Evolutionary conservation across 2,888 invertebrate species (phyloP).

Genomic region (Aspidapion aeneum): DNA sequence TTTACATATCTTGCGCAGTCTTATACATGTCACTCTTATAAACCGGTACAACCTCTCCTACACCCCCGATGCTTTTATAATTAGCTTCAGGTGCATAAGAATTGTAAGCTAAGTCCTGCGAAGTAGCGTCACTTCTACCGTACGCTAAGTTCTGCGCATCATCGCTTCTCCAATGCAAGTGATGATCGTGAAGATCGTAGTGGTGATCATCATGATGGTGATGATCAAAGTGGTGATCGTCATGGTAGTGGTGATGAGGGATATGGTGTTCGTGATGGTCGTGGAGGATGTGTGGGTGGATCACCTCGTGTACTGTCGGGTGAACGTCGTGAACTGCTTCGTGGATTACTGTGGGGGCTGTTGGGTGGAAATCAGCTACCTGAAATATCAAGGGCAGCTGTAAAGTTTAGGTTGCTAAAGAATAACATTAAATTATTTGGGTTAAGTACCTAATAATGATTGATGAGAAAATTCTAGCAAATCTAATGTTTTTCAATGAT

Average conservation of each 20-base stretch:
- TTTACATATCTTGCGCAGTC: neutral
- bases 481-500: no score
- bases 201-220: conserved; percentile 59
- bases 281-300: conserved; percentile 20
- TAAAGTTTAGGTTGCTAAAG: conserved; percentile 14
- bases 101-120: conserved; percentile 61
- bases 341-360: conserved; percentile 28
- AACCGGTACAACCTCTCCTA: neutral
- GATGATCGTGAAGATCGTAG: conserved; percentile 53
- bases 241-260: conserved; percentile 18
- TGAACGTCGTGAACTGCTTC: conserved; percentile 26
- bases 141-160: conserved; percentile 37
- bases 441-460: neutral
- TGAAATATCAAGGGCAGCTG: no score
- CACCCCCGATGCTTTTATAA: neutral
- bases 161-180: conserved; percentile 42
- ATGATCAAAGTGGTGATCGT: conserved; percentile 18
- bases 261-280: conserved; percentile 22
- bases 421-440: neutral
- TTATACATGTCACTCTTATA: neutral
- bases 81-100: conserved; percentile 49
- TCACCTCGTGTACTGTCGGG: conserved; percentile 21
- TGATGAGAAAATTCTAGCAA: no score
- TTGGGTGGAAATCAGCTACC: conserved; percentile 3
- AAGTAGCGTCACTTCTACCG: conserved; percentile 47